These are phyloP conservation scores for Amphimedon queenslandica DNA, from an alignment of 37 sponge, comb jelly and placozoan genomes.

Conservation along the genomic window DNA sequence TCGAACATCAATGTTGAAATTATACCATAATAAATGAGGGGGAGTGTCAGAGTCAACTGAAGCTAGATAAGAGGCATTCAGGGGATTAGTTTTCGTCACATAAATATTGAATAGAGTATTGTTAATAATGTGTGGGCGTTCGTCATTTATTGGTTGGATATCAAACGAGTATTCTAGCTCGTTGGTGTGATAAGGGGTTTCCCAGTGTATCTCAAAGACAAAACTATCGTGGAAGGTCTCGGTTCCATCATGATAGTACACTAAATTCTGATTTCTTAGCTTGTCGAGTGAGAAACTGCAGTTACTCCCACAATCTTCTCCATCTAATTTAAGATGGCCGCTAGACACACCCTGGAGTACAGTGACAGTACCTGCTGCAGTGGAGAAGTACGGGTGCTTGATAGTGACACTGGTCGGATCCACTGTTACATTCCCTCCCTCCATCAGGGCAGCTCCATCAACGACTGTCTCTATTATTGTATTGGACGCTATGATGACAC, in stretches of 20 bases:
- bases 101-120: not conserved
- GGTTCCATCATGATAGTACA: not conserved
- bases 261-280: not conserved
- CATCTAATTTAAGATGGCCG: not conserved
- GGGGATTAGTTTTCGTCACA: not conserved
- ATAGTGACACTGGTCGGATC: not conserved
- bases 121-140: not conserved
- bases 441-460: not conserved
- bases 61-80: not conserved
- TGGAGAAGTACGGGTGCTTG: not conserved
- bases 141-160: not conserved
- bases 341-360: not conserved
- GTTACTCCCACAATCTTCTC: not conserved
- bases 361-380: not conserved
- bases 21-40: not conserved
- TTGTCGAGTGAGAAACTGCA: not conserved
- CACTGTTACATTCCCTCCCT: not conserved
- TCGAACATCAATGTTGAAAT: not conserved
- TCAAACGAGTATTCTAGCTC: not conserved
- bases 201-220: not conserved
- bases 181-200: not conserved
- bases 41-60: not conserved
- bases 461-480: not conserved
- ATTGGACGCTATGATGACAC: not conserved
- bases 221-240: not conserved